Conservation (phyloP, 2,113 vertebrate genomes). For the Phocoena sinus region DNA sequence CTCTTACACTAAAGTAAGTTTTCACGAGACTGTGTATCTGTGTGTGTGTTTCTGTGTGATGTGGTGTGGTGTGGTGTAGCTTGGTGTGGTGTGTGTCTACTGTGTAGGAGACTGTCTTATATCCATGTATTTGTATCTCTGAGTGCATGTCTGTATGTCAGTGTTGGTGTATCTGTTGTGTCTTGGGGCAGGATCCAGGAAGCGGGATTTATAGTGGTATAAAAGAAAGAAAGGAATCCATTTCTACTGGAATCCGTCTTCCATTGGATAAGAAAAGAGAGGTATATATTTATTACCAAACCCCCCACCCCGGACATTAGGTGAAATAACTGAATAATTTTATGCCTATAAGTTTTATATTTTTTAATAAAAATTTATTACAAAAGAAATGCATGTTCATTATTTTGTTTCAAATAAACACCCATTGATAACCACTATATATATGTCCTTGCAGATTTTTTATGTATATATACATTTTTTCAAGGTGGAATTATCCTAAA, state of each 20-base stretch:
- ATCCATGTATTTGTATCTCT: background rate
- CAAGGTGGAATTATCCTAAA: background rate
- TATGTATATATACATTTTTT: background rate
- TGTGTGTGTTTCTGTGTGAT: background rate
- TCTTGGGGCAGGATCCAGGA: background rate
- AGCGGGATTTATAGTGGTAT: background rate
- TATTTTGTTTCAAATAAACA: constrained; percentile 21
- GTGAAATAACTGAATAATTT: background rate
- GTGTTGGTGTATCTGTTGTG: background rate
- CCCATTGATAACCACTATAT: background rate
- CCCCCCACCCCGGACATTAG: background rate
- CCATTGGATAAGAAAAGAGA: background rate
- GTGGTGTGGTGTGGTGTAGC: background rate
- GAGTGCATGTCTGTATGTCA: background rate
- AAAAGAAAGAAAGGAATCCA: background rate
- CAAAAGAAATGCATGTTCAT: background rate
- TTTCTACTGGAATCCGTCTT: background rate
- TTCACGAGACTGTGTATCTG: background rate
- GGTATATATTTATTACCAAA: background rate
- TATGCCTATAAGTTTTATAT: background rate
- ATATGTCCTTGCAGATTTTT: background rate
- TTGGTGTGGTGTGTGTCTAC: background rate
- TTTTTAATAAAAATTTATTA: background rate
- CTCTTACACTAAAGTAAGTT: background rate
- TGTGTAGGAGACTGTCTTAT: background rate